These are phyloP conservation scores for Netelia virgata DNA, from an alignment of 2,888 invertebrate species.

Conservation along the genomic window DNA sequence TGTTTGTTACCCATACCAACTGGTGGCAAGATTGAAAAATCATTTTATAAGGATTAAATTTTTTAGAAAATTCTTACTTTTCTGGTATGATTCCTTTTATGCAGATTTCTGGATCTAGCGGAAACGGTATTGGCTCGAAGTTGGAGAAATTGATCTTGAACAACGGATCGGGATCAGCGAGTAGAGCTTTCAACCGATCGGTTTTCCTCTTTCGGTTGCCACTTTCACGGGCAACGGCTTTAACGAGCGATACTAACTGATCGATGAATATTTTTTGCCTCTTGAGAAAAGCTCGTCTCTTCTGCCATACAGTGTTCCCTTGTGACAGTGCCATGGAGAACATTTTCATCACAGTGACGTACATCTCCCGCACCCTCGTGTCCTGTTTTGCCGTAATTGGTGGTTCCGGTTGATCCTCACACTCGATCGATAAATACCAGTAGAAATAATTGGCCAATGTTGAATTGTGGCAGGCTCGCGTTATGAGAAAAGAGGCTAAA, in stretches of 20 bases:
- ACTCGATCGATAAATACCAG: slow-evolving; percentile 98
- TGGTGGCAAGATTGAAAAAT: not conserved
- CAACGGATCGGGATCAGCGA: slow-evolving; percentile 91
- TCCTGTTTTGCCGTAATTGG: slow-evolving; percentile 89
- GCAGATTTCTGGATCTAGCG: slow-evolving; percentile 95
- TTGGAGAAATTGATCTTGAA: slow-evolving; percentile 95
- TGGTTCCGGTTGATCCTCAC: slow-evolving; percentile 92
- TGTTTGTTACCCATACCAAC: slow-evolving; percentile 22
- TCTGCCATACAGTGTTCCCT: slow-evolving; percentile 90
- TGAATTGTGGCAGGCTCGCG: slow-evolving; percentile 94
- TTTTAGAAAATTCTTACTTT: slow-evolving; percentile 85
- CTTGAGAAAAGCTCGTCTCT: slow-evolving; percentile 91
- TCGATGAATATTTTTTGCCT: slow-evolving; percentile 97
- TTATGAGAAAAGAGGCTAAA: slow-evolving; percentile 95
- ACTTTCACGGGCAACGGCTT: slow-evolving; percentile 95
- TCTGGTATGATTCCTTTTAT: slow-evolving; percentile 95
- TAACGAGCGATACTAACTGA: slow-evolving; percentile 94
- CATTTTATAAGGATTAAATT: slow-evolving; percentile 8
- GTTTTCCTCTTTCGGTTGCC: slow-evolving; percentile 97
- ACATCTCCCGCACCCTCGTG: slow-evolving; percentile 92
- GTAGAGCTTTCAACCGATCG: slow-evolving; percentile 93
- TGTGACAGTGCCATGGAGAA: slow-evolving; percentile 91
- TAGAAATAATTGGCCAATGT: slow-evolving; percentile 98
- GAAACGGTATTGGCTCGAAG: slow-evolving; percentile 97
- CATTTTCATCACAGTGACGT: slow-evolving; percentile 94